Conservation (phyloP, 1,140 invertebrate genomes). For the Pinna nobilis region DNA sequence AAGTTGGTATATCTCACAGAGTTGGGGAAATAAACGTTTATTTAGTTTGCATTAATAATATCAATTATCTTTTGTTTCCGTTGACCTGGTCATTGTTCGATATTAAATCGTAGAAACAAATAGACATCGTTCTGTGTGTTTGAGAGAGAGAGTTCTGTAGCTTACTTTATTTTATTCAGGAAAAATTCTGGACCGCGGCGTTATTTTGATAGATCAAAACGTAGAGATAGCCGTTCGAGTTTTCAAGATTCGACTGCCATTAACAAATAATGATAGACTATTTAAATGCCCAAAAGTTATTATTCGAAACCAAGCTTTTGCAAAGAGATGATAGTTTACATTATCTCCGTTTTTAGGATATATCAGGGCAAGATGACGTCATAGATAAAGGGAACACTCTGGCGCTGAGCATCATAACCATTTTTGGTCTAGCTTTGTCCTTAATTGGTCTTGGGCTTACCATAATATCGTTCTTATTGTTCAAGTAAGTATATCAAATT, state of each 20-base stretch:
- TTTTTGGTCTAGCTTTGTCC: slow-evolving; percentile 67
- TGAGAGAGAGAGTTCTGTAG: no score
- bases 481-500: slow-evolving; percentile 66
- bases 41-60: not conserved
- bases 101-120: no score
- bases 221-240: no score
- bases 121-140: no score
- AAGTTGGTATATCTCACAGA: not conserved
- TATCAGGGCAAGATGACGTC: slow-evolving; percentile 40
- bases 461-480: slow-evolving; percentile 63
- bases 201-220: no score
- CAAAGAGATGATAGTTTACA: not conserved
- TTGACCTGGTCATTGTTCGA: no score
- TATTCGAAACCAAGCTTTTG: not conserved
- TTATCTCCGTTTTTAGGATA: slow-evolving; percentile 45
- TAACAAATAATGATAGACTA: not conserved
- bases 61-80: no score
- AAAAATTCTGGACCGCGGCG: no score
- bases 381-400: slow-evolving; percentile 43
- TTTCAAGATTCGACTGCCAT: no score
- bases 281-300: not conserved
- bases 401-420: slow-evolving; percentile 64
- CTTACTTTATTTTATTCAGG: no score
- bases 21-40: not conserved
- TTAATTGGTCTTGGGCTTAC: slow-evolving; percentile 60